These are phyloP conservation scores for Actenoides hombroni DNA, from an alignment of 2,113 vertebrate species.

Conservation along the genomic window DNA sequence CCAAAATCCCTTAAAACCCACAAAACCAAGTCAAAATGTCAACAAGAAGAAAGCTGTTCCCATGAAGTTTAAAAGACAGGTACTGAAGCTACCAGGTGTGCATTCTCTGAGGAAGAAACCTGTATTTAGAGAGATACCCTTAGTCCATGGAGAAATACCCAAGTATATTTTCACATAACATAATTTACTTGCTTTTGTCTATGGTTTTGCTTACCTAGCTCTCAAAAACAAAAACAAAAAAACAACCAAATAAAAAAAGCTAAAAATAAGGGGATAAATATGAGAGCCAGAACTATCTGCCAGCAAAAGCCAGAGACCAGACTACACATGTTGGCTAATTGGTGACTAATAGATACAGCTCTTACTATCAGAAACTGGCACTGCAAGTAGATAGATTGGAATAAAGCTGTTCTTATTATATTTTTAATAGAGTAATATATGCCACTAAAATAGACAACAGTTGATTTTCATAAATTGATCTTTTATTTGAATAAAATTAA, in stretches of 20 bases:
- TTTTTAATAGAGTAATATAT: not conserved
- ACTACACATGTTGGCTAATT: not conserved
- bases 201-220: not conserved
- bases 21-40: not conserved
- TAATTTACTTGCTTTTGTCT: not conserved
- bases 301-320: not conserved
- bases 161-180: not conserved
- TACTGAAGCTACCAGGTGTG: not conserved
- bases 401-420: not conserved
- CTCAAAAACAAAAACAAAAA: no score
- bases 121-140: not conserved
- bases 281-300: not conserved
- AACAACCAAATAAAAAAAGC: no score
- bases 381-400: not conserved
- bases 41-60: not conserved
- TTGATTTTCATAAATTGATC: not conserved
- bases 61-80: not conserved
- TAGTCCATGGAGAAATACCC: not conserved
- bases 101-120: not conserved
- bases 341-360: not conserved
- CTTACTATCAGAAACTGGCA: not conserved
- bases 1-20: not conserved
- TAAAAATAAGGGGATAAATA: fast-evolving
- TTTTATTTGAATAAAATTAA: not conserved
- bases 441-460: not conserved